Percentiles rank a stretch among this genome's conserved stretches.
Conservation (phyloP, 2,113 vertebrate genomes). For the Heteronetta atricapilla region DNA sequence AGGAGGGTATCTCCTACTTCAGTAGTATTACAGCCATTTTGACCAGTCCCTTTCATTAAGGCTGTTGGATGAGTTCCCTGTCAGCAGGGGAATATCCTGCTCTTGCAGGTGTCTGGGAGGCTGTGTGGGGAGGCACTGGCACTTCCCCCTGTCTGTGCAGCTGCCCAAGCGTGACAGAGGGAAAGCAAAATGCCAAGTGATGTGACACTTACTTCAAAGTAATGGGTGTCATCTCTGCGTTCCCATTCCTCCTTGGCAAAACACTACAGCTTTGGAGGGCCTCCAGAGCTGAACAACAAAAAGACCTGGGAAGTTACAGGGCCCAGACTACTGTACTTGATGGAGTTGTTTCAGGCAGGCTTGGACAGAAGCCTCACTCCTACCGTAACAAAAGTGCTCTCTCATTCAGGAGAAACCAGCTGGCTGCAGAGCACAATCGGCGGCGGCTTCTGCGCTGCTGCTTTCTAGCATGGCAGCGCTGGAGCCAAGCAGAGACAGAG, state of each 20-base stretch:
- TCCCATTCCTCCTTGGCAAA: not conserved
- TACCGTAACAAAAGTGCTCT: not conserved
- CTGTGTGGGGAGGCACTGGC: not conserved
- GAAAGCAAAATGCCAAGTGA: not conserved
- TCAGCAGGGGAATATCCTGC: not conserved
- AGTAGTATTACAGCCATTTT: not conserved
- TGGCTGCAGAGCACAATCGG: slow-evolving; percentile 81
- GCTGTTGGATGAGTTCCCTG: not conserved
- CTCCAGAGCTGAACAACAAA: not conserved
- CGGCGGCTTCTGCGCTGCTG: slow-evolving; percentile 77
- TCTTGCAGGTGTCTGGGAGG: not conserved
- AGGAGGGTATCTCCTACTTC: not conserved
- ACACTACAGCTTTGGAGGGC: not conserved
- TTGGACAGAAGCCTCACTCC: not conserved
- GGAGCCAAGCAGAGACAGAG: slow-evolving; percentile 76
- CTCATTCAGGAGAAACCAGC: slow-evolving; percentile 79
- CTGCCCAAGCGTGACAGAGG: not conserved
- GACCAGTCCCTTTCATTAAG: not conserved
- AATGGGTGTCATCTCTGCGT: not conserved
- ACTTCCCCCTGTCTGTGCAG: not conserved
- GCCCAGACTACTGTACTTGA: not conserved
- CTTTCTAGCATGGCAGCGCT: slow-evolving; percentile 85
- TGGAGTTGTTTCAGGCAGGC: not conserved
- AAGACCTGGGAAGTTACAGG: not conserved
- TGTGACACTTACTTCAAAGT: not conserved